A percentile compares a stretch with the other conserved stretches of the same genome.
Evolutionary conservation across 2,113 vertebrate species (phyloP).

Genomic region (Mionectes macconnelli): DNA sequence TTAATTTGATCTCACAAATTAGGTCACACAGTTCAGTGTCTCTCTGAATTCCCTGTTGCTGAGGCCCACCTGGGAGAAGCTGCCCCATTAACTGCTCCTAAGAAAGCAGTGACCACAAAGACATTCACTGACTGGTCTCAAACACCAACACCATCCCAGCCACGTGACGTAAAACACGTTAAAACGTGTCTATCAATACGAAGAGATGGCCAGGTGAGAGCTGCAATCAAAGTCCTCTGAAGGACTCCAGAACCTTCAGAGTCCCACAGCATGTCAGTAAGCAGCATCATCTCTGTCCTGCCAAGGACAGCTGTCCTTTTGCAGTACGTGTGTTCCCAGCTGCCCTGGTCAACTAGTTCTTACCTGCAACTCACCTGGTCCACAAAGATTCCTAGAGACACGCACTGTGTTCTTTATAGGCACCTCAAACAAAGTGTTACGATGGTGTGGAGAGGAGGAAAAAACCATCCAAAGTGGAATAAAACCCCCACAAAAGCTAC

Average conservation of each 20-base stretch:
- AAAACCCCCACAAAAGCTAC: neutral
- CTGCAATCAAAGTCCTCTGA: neutral
- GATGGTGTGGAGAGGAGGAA: neutral
- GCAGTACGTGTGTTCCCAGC: neutral
- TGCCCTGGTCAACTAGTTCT: neutral
- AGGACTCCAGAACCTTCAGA: neutral
- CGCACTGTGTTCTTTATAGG: accelerated
- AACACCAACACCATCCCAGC: neutral
- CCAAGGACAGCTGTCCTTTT: neutral
- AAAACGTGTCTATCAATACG: neutral
- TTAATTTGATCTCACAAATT: neutral
- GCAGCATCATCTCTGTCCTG: neutral
- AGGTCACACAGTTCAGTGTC: neutral
- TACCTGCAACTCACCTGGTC: neutral
- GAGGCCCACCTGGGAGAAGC: neutral
- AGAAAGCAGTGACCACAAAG: neutral
- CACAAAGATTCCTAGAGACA: neutral
- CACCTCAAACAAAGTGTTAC: neutral
- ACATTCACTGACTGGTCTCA: neutral
- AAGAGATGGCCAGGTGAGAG: neutral
- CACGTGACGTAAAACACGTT: neutral
- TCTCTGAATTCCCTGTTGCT: neutral
- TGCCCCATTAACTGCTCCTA: neutral
- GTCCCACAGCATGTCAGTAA: accelerated
- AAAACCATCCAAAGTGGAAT: neutral